Conservation (phyloP, 2,888 invertebrate genomes). For the Acanthosoma haemorrhoidale region DNA sequence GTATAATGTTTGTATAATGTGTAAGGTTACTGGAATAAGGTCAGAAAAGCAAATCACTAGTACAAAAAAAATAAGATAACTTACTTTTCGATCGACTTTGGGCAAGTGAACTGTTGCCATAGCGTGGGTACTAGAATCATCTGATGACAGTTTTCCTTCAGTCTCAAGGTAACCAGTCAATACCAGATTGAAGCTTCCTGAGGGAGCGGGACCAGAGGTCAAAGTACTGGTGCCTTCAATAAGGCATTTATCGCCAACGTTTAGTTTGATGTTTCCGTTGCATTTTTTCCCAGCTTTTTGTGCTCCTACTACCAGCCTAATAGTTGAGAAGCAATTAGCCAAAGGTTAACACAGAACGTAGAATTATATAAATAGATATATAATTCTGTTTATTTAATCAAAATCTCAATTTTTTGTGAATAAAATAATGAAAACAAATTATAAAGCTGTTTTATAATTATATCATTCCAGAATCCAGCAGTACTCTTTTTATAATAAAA, state of each 20-base stretch:
- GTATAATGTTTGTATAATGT: no score
- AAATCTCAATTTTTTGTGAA: no score
- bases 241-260: slow-evolving; percentile 39
- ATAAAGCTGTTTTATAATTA: no score
- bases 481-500: no score
- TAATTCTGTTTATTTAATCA: no score
- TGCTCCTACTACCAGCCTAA: slow-evolving; percentile 33
- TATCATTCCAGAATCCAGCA: no score
- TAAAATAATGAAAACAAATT: no score
- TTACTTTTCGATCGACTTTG: slow-evolving; percentile 41
- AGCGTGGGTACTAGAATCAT: slow-evolving; percentile 61
- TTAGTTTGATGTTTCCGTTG: slow-evolving; percentile 44
- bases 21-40: no score
- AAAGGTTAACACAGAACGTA: no score
- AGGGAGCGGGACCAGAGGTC: slow-evolving; percentile 45
- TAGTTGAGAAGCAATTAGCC: background rate
- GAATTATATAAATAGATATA: no score
- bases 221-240: slow-evolving; percentile 33
- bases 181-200: slow-evolving; percentile 54
- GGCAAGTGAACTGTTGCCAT: slow-evolving; percentile 56
- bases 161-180: slow-evolving; percentile 58
- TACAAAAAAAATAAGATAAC: background rate
- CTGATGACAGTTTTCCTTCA: slow-evolving; percentile 59
- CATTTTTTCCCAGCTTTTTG: slow-evolving; percentile 33
- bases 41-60: no score